Base-by-base conservation (phyloP, 2,113 vertebrate genomes). In the Perca fluviatilis region DNA sequence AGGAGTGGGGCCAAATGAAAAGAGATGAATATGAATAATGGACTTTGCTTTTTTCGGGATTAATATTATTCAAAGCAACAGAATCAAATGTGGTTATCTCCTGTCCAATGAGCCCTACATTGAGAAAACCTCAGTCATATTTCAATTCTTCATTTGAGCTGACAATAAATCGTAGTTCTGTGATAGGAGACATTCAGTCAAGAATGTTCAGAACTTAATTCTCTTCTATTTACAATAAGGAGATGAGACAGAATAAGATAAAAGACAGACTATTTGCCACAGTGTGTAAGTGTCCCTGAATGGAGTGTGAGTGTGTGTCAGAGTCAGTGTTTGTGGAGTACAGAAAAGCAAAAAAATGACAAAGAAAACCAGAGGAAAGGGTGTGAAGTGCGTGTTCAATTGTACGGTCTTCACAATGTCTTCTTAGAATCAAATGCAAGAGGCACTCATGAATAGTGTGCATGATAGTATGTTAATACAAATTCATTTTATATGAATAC, bases 71-170 rank as follows among this genome's bases (percentile, higher is more conserved):
- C 92, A 93, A 92, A 94, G 93, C 84, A 91, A 93, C 88, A 71
- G 91, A 93, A 95, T 94, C 93, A 93, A 93, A 94, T 89, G 92
- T 89, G 92, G 90, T 94, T 95, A 95, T 95, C 94, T 92, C 88
- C 86, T 83, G 86, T 92, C 92, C 92, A 90, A 94, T 89, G 90
- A 92, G 92, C 88, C 87, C 89, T 72, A 78, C 89, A 82, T 64
- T 88, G 81, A 91, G 75, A 84, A 92, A 95, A 94, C 83, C 84
- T 88, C 87, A 74, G 85, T 88, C 87, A 77, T 70, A 90, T 92
- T 93, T 94, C 90, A 94, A 94, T 94, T 94, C 88, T 86, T 92
- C 88, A 90, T 89, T 93, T 92, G 86, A 93, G 87, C 86, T 36
- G 86, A 90, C 92, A 93, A 94, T 93, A 94, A 95, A 95, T 92